Base-by-base conservation (phyloP, 2,797 vertebrate genomes). In the Potorous gilbertii region DNA sequence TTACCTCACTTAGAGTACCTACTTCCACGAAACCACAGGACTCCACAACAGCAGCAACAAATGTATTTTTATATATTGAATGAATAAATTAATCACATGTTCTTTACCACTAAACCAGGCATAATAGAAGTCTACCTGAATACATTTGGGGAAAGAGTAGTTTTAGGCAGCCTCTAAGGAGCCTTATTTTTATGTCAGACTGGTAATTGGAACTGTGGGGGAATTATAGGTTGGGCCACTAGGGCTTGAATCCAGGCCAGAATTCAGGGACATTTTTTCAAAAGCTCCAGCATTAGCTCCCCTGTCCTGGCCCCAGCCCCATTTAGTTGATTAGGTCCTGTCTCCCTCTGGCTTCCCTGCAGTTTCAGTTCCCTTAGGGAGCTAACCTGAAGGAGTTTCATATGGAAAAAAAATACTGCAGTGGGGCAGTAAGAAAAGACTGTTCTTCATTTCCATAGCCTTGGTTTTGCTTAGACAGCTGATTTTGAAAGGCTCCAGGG, bases 401-500 rank as follows among this genome's bases (percentile, higher is more conserved):
- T n/a, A 34, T 55, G 66, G 74, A 87, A 92, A n/a, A n/a, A 74
- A 34, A 81, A 29, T n/a, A 92, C 62, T 55, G 52, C 29, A 54
- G 54, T n/a, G n/a, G 57, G 57, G n/a, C 54, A 52, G 52, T 52
- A 56, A 74, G 54, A 52, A 92, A 66, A 55, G 3, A 14, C 59
- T 66, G 50, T 54, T 92, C 66, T n/a, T 87, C 59, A 74, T 92
- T 92, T 92, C 59, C 59, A 74, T 66, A 54, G 34, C 50, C 10
- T 54, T 40, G 21, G 31, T n/a, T 92, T 81, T 66, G 54, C 59
- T 52, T 90, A 4, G 6, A 0, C 28, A 81, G 40, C 0, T 94
- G 54, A 52, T 62, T 95, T 90, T 18, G 59, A 92, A 74, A 62
- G 91, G 50, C 27, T 91, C 57, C 94, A 87, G 55, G 91, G 21